Base-by-base conservation (phyloP, 1,140 invertebrate genomes). In the Trichonephila clavipes region DNA sequence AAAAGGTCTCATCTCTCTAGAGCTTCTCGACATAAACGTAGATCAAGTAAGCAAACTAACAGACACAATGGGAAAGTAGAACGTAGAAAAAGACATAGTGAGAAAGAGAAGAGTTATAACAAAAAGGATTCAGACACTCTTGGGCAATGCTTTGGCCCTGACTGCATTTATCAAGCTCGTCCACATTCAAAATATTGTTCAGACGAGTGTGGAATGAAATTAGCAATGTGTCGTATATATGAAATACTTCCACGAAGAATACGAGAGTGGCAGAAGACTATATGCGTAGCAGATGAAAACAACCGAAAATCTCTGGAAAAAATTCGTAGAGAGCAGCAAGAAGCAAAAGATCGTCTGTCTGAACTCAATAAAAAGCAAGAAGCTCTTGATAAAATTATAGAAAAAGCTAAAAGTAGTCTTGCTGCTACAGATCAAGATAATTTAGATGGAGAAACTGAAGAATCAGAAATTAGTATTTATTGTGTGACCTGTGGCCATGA, bases 401-500 rank as follows among this genome's bases (percentile, higher is more conserved):
- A 98, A 66, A 96, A 97, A 34, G 98, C 98, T 0, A 98, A 97
- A 94, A 95, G 95, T 66, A 96, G 96, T 88, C 97, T 97, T 8
- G 96, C 97, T 2, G 97, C 98, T 21, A 97, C 97, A 21, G 96
- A 96, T 28, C 94, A 91, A 81, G 94, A 94, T 16, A 85, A 69
- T 58, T 66, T 90, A 21, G 81, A 93, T 72, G 77, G 24, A 1
- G 72, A 93, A 82, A 58, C 51, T 59, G 93, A 94, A 83, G 94
- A 96, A 85, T 96, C 95, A 89, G 96, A 96, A 94, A 95, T 96
- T 94, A 98, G 97, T 88, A 98, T 98, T 96, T 99, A 99, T 95
- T 99, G 99, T 96, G 98, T 99, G 19, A 99, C 99, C 0, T 99
- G 99, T 96, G 99, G 99, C 0, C 98, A 98, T 95, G 98, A 99